Base-by-base conservation (phyloP, 1,140 invertebrate genomes). In the Conus ventricosus region DNA sequence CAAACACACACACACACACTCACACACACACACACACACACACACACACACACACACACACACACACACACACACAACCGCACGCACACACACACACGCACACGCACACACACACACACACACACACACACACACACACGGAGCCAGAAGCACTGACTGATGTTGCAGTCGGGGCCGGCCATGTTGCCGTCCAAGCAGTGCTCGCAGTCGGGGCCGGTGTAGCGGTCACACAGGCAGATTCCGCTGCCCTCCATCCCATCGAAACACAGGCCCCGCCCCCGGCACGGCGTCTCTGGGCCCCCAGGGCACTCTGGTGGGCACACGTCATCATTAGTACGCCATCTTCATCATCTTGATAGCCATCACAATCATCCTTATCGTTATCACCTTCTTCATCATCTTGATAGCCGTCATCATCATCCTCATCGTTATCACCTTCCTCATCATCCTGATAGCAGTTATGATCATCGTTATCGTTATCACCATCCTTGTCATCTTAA, bases 231-330 rank as follows among this genome's bases (percentile, higher is more conserved):
- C n/a, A 67, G 23, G 85, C 92, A 93, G 6, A 75, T 25, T 7
- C 92, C 92, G 17, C 85, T 89, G 17, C 92, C 92, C 67, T 82
- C 57, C 13, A 89, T 27, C 2, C 92, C 92, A 76, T 90, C 91
- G 25, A 87, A 76, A 87, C 92, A 93, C 4, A 75, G 27, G 1
- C 92, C 92, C 51, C 90, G 90, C 10, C 91, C 88, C 51, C 88
- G 88, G 78, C 92, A 93, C 11, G 92, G 91, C 57, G 85, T 90
- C 75, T 92, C 91, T 7, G 92, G 89, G 60, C 92, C 92, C 27
- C 92, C 92, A 7, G 92, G 91, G 83, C 92, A 93, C 88, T 91
- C 92, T 92, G 81, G 6, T 4, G 57, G 20, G 23, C 76, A 11
- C 10, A 78, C 25, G 39, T 78, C 27, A 78, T 78, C 76, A 51